Evolutionary conservation across 2,113 vertebrate genomes (phyloP).

Genomic region (Prunella fulvescens): DNA sequence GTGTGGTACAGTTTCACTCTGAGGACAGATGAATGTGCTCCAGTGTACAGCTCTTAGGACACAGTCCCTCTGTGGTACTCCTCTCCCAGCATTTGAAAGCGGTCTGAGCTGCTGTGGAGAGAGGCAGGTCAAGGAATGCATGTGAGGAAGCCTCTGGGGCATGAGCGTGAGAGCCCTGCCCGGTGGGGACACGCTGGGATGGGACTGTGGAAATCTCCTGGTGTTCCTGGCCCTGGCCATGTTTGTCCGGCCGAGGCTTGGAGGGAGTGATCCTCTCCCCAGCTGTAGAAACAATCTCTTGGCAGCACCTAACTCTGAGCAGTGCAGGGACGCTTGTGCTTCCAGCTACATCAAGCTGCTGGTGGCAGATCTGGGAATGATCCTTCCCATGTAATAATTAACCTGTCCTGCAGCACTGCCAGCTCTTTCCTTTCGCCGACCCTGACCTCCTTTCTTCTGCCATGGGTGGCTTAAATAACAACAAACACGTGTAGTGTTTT

Average conservation of each 20-base stretch:
- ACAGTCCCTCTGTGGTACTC: neutral
- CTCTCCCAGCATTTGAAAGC: neutral
- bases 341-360: neutral
- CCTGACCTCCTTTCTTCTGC: slow-evolving; percentile 45
- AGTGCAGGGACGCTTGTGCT: rapidly evolving
- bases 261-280: neutral
- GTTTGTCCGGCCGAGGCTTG: neutral
- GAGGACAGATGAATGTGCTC: neutral
- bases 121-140: neutral
- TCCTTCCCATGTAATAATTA: slow-evolving; percentile 49
- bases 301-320: neutral
- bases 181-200: rapidly evolving
- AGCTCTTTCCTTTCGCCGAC: neutral
- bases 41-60: rapidly evolving
- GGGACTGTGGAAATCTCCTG: neutral
- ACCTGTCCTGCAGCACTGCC: slow-evolving; percentile 1
- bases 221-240: neutral
- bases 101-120: neutral
- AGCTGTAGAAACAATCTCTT: neutral
- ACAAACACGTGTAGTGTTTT: neutral
- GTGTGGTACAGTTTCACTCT: neutral
- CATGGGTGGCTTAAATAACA: neutral
- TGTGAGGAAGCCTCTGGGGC: neutral
- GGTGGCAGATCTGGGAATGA: neutral
- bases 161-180: neutral